Percentiles rank a stretch among this genome's conserved stretches.
Conservation (phyloP, 2,888 invertebrate genomes). For the Eilema caniola region DNA sequence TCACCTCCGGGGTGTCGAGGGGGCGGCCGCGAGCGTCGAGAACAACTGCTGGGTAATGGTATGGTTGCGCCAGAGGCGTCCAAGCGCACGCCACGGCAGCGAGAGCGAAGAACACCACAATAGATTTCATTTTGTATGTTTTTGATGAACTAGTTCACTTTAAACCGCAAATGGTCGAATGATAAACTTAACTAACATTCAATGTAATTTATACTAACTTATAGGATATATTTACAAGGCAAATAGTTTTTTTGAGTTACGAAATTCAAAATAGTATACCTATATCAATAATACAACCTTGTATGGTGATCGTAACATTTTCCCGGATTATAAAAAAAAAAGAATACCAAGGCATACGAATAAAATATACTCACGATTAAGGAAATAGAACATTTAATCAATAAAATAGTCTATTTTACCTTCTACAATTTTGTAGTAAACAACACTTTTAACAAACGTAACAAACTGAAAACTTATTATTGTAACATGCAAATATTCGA, state of each 20-base stretch:
- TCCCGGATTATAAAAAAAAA: background rate
- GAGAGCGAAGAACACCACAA: conserved; percentile 88
- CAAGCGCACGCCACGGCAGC: conserved; percentile 86
- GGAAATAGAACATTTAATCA: background rate
- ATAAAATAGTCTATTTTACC: background rate
- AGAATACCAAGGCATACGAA: background rate
- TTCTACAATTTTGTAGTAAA: background rate
- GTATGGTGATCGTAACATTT: background rate
- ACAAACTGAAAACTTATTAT: background rate
- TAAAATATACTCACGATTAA: background rate
- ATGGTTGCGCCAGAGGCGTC: conserved; percentile 79
- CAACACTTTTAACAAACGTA: background rate
- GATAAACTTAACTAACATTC: conserved; percentile 55
- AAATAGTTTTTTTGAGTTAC: conserved; percentile 60
- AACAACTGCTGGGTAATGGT: conserved; percentile 79
- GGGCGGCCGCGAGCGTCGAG: conserved; percentile 82
- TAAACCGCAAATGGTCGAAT: conserved; percentile 58
- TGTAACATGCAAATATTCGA: background rate
- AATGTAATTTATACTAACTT: conserved; percentile 81
- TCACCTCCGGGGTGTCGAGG: conserved; percentile 82
- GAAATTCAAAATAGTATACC: conserved; percentile 69
- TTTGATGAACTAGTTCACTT: conserved; percentile 78
- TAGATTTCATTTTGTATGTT: conserved; percentile 47
- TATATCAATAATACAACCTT: background rate
- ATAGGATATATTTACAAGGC: conserved; percentile 80